phyloP scores from a whole-genome alignment of 2,888 invertebrate genomes.

The Caenorhabditis drosophilae region DNA sequence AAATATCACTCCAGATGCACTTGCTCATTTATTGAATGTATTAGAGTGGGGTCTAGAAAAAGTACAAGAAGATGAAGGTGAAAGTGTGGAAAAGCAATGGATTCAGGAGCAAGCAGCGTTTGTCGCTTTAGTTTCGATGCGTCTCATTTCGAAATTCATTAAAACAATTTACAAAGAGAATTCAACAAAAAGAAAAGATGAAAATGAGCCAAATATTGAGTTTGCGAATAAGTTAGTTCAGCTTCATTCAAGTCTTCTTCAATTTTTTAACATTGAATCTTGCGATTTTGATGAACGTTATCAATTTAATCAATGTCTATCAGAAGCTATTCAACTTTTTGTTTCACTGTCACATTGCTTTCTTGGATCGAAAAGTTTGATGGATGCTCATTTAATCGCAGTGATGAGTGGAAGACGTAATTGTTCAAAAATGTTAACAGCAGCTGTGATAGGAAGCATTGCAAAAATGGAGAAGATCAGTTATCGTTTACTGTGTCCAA shows the following conservation, averaged over 20 bases:
- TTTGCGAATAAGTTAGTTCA: slow-evolving; percentile 27
- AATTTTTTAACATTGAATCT: slow-evolving; percentile 16
- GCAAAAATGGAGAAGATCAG: slow-evolving; percentile 28
- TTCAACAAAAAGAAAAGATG: too few relatives aligned
- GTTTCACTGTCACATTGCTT: slow-evolving; percentile 92
- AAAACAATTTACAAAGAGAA: slow-evolving; percentile 21
- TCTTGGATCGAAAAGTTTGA: slow-evolving; percentile 78
- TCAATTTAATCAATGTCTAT: slow-evolving; percentile 16
- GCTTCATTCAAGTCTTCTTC: slow-evolving; percentile 27
- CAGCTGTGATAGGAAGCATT: slow-evolving; percentile 39
- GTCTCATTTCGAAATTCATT: slow-evolving; percentile 28
- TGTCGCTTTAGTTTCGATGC: slow-evolving; percentile 46
- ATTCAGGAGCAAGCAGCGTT: slow-evolving; percentile 52
- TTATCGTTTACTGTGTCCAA: slow-evolving; percentile 12
- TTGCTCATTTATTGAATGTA: slow-evolving; percentile 33
- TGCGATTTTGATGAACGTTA: slow-evolving; percentile 15
- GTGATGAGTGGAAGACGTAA: slow-evolving; percentile 23
- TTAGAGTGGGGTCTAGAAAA: slow-evolving; percentile 34
- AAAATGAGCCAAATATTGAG: slow-evolving; percentile 27
- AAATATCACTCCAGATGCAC: slow-evolving; percentile 33
- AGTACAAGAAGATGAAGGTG: slow-evolving; percentile 16
- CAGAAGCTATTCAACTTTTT: slow-evolving; percentile 89
- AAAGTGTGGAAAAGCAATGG: slow-evolving; percentile 46
- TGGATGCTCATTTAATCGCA: slow-evolving; percentile 38
- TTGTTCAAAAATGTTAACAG: slow-evolving; percentile 19